Conservation (phyloP, 1,140 invertebrate genomes). For the Hesperophylax magnus region DNA sequence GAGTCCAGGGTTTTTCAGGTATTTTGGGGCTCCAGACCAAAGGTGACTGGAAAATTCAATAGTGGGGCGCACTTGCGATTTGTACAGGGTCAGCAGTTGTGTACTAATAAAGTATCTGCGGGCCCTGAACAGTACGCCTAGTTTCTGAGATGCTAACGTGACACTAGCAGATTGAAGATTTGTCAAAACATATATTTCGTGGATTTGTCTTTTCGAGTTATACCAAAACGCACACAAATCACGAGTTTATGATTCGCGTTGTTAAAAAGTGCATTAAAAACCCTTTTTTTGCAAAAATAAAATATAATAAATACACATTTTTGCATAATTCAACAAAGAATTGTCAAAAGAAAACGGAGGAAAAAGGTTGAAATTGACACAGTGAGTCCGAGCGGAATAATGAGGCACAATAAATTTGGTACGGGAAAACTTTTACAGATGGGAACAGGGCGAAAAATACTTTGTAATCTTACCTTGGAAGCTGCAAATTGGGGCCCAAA, state of each 20-base stretch:
- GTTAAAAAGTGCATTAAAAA: neutral
- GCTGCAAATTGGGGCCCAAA: constrained; percentile 28
- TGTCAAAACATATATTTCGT: neutral
- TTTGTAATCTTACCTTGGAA: constrained; percentile 23
- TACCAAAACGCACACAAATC: neutral
- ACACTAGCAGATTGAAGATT: too few species aligned
- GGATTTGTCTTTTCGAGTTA: neutral
- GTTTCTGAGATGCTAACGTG: too few species aligned
- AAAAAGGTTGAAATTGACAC: neutral
- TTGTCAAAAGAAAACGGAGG: neutral
- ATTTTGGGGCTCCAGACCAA: too few species aligned
- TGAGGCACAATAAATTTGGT: constrained; percentile 7
- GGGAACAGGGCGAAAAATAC: constrained; percentile 23
- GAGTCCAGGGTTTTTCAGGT: too few species aligned
- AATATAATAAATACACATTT: neutral
- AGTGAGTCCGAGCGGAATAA: neutral
- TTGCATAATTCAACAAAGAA: neutral
- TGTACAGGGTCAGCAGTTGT: too few species aligned
- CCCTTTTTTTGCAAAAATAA: neutral
- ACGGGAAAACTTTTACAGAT: neutral
- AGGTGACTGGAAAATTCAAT: too few species aligned
- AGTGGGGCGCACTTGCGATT: too few species aligned
- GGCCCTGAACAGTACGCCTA: too few species aligned
- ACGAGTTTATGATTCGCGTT: neutral
- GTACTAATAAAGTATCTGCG: too few species aligned